phyloP scores from a whole-genome alignment of 2,113 vertebrate genomes.

The Micromys minutus region DNA sequence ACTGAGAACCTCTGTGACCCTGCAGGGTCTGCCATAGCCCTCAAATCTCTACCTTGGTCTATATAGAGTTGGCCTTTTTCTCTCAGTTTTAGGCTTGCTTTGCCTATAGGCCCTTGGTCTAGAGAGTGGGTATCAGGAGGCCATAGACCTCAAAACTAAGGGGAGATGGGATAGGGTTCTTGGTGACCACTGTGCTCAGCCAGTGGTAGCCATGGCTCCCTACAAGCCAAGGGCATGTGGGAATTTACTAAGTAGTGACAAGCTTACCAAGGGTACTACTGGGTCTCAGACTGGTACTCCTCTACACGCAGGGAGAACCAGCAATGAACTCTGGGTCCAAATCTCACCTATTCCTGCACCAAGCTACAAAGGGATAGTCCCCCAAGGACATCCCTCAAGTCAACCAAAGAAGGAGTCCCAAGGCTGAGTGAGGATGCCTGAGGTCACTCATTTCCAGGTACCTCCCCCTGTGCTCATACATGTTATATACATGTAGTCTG shows the following conservation, averaged over 20 bases:
- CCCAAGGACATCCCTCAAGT: neutral
- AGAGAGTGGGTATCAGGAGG: neutral
- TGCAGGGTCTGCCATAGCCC: neutral
- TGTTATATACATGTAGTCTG: neutral
- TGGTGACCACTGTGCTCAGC: neutral
- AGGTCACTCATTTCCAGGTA: neutral
- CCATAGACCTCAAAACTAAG: neutral
- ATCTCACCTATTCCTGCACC: neutral
- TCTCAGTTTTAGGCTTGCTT: neutral
- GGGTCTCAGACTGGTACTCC: neutral
- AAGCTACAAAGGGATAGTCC: neutral
- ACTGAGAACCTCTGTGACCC: neutral
- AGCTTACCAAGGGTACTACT: neutral
- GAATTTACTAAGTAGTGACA: neutral
- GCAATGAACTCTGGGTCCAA: neutral
- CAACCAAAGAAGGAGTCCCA: neutral
- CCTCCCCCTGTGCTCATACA: neutral
- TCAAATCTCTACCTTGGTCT: neutral
- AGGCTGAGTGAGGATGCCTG: no score
- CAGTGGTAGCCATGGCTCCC: neutral
- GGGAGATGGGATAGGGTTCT: neutral
- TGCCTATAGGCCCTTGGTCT: neutral
- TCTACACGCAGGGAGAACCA: no score
- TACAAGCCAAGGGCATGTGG: neutral
- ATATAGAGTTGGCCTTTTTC: neutral